Conservation (phyloP, 2,888 invertebrate genomes). For the Spodoptera exigua region DNA sequence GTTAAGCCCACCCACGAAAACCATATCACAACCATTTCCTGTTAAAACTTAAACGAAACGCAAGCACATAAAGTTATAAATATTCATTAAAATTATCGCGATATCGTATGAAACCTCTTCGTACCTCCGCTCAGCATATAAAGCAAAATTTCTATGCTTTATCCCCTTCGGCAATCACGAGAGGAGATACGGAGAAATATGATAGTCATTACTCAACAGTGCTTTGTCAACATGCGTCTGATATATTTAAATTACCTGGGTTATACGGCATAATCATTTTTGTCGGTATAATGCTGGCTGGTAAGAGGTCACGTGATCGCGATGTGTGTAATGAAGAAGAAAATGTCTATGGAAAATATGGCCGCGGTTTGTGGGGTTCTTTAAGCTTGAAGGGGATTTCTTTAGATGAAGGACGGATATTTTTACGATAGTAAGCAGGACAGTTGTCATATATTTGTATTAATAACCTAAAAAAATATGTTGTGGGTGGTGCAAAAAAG, state of each 20-base stretch:
- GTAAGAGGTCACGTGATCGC: constrained; percentile 22
- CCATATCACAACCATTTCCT: constrained; percentile 45
- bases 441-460: too few species aligned
- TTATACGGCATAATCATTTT: constrained; percentile 72
- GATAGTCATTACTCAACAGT: constrained; percentile 79
- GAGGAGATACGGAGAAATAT: constrained; percentile 84
- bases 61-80: constrained; percentile 81
- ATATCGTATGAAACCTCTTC: constrained; percentile 67
- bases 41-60: constrained; percentile 71
- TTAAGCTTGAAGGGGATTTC: too few species aligned
- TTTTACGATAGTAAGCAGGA: too few species aligned
- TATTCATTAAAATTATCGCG: constrained; percentile 80
- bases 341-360: constrained; percentile 9
- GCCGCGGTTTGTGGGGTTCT: too few species aligned
- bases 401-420: too few species aligned
- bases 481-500: too few species aligned
- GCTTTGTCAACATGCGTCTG: constrained; percentile 82
- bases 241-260: constrained; percentile 80
- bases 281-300: constrained; percentile 32
- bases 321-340: constrained; percentile 30
- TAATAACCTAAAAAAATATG: too few species aligned
- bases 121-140: constrained; percentile 67
- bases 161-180: constrained; percentile 81
- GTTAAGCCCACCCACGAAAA: too few species aligned
- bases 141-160: constrained; percentile 77